These are phyloP conservation scores for Eira barbara DNA, from an alignment of 2,113 vertebrate genomes.

Conservation along the genomic window DNA sequence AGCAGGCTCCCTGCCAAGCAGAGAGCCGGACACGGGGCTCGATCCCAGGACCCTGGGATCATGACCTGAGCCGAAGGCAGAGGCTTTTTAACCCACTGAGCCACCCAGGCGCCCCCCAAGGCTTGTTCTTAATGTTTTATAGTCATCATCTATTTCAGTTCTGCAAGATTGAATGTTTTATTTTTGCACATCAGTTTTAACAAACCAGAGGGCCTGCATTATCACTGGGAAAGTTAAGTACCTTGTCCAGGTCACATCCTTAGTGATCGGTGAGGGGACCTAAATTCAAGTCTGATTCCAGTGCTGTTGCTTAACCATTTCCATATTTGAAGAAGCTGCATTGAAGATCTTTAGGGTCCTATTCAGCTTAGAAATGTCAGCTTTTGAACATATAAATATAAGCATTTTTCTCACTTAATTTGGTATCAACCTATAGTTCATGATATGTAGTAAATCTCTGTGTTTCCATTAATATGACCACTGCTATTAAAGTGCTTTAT, in stretches of 20 bases:
- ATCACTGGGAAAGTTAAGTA: neutral
- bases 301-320: neutral
- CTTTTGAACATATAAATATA: neutral
- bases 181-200: neutral
- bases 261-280: neutral
- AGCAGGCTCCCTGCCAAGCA: too few relatives aligned
- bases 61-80: too few relatives aligned
- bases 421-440: neutral
- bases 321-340: neutral
- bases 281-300: neutral
- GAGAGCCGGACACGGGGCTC: too few relatives aligned
- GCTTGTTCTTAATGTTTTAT: neutral
- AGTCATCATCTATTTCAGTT: neutral
- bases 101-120: too few relatives aligned
- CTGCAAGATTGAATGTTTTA: neutral
- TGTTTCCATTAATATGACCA: neutral
- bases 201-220: neutral
- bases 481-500: neutral
- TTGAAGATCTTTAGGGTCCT: neutral
- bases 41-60: too few relatives aligned
- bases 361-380: neutral
- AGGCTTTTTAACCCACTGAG: too few relatives aligned
- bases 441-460: neutral
- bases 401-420: conserved; percentile 8
- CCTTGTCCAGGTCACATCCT: neutral